Evolutionary conservation across 2,888 invertebrate genomes (phyloP).

Genomic region (Teinopalpus imperialis): DNA sequence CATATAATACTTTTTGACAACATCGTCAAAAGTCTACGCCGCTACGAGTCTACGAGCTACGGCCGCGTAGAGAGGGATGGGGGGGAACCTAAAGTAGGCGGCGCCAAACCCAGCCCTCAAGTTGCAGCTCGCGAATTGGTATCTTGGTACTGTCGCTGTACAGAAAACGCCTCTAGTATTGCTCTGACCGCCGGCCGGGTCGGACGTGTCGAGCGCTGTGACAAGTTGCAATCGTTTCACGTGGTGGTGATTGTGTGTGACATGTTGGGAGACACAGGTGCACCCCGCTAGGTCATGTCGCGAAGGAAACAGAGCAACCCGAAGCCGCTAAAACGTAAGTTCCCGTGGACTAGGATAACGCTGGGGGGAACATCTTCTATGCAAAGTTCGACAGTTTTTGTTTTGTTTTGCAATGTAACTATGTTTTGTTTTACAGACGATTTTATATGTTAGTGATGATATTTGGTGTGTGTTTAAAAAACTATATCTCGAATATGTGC

Average conservation of each 20-base stretch:
- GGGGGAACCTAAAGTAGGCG: constrained; percentile 45
- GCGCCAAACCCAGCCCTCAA: constrained; percentile 40
- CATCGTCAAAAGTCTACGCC: constrained; percentile 30
- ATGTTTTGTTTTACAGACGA: neutral
- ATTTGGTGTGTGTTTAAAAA: too few relatives aligned
- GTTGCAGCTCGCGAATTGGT: constrained; percentile 45
- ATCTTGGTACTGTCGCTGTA: constrained; percentile 37
- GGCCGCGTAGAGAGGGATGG: constrained; percentile 32
- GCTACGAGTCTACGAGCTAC: constrained; percentile 41
- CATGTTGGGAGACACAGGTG: constrained; percentile 60
- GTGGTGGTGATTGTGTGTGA: constrained; percentile 56
- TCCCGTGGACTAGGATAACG: neutral
- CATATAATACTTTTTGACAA: constrained; percentile 2
- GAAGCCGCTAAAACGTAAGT: constrained; percentile 97
- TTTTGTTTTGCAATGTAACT: neutral
- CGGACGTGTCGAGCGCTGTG: constrained; percentile 39
- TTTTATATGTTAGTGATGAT: neutral
- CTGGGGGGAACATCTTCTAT: neutral
- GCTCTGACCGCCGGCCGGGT: constrained; percentile 43
- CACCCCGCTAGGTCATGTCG: constrained; percentile 86
- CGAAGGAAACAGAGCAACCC: constrained; percentile 98
- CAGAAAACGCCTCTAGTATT: constrained; percentile 50
- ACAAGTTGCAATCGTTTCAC: constrained; percentile 40
- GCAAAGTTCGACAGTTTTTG: constrained; percentile 20
- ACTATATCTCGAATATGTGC: too few relatives aligned